These are phyloP conservation scores for Microplitis manilae DNA, from an alignment of 2,888 invertebrate species.

Conservation along the genomic window DNA sequence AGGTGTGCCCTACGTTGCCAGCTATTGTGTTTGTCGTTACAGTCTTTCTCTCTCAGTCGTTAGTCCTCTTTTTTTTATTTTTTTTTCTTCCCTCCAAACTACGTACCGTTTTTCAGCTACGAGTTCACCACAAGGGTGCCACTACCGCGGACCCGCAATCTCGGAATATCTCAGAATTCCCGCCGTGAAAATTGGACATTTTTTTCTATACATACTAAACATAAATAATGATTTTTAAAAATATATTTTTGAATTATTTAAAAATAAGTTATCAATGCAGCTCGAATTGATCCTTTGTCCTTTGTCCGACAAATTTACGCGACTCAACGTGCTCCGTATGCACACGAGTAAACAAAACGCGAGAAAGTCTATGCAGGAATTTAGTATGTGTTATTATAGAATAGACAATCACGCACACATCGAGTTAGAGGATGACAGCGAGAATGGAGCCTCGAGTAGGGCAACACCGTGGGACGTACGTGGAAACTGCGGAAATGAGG, in stretches of 20 bases:
- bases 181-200: not conserved
- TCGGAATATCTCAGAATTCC: not conserved
- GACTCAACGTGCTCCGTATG: no score
- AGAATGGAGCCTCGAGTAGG: slow-evolving; percentile 26
- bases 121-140: not conserved
- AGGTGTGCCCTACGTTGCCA: slow-evolving; percentile 63
- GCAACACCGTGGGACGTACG: slow-evolving; percentile 26
- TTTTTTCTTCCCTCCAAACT: not conserved
- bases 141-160: not conserved
- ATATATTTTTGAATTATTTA: not conserved
- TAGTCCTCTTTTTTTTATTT: slow-evolving; percentile 7
- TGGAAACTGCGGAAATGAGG: slow-evolving; percentile 67
- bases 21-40: slow-evolving; percentile 42
- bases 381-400: no score
- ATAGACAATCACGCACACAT: not conserved
- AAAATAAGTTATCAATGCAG: no score
- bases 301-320: no score
- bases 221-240: not conserved
- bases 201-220: not conserved
- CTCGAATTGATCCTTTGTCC: no score
- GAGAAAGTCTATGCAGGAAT: no score
- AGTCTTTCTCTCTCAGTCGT: slow-evolving; percentile 39
- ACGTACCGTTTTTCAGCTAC: not conserved
- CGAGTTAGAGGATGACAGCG: slow-evolving; percentile 22
- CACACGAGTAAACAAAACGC: no score